Evolutionary conservation across 2,888 invertebrate genomes (phyloP).

Genomic region (Pristionchus exspectatus): DNA sequence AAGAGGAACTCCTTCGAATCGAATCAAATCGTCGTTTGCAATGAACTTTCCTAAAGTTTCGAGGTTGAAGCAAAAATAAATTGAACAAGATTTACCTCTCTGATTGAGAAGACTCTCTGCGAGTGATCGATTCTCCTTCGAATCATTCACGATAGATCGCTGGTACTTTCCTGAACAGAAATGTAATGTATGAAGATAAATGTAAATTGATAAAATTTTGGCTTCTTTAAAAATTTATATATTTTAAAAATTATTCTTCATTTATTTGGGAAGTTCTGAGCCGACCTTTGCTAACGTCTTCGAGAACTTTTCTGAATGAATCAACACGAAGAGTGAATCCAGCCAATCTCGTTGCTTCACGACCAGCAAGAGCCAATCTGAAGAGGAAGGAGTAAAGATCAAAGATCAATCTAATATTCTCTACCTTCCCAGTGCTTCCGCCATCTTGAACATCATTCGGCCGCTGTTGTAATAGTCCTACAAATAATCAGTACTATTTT

Average conservation of each 20-base stretch:
- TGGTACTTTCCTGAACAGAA: conserved; percentile 62
- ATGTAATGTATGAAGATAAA: too few relatives aligned
- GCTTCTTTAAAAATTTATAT: too few relatives aligned
- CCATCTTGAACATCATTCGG: conserved; percentile 94
- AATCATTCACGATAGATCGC: conserved; percentile 64
- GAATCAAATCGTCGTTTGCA: conserved; percentile 87
- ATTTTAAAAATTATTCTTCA: too few relatives aligned
- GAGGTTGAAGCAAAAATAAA: background rate
- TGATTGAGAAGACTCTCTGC: conserved; percentile 31
- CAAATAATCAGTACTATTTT: background rate
- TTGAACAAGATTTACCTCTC: conserved; percentile 16
- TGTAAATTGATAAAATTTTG: too few relatives aligned
- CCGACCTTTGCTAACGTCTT: conserved; percentile 41
- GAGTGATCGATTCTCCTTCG: conserved; percentile 38
- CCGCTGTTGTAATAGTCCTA: conserved; percentile 96
- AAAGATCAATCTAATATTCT: conserved; percentile 81
- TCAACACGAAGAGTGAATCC: conserved; percentile 95
- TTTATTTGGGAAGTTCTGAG: background rate
- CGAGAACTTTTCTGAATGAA: conserved; percentile 87
- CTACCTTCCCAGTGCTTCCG: conserved; percentile 95
- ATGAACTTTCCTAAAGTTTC: conserved; percentile 64
- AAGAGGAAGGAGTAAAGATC: background rate
- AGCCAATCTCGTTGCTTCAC: conserved; percentile 93
- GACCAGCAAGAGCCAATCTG: conserved; percentile 82
- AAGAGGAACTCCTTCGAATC: conserved; percentile 93